phyloP scores from a whole-genome alignment of 2,113 vertebrate genomes.

The Chunga burmeisteri region DNA sequence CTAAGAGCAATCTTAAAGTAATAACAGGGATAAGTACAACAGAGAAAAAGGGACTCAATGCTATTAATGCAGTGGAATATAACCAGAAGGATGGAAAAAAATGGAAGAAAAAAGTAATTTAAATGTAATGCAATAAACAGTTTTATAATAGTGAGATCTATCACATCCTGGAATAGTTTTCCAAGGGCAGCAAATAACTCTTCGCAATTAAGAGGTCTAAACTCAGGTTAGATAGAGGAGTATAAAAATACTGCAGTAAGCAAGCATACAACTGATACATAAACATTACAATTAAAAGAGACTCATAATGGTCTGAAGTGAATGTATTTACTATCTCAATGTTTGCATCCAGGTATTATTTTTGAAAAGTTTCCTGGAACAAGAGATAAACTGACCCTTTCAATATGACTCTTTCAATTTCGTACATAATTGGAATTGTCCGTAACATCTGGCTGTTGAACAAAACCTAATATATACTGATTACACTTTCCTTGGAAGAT shows the following conservation, averaged over 20 bases:
- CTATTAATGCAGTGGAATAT: not conserved
- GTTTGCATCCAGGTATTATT: not conserved
- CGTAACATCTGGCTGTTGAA: not conserved
- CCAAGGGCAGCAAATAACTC: not conserved
- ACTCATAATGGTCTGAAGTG: not conserved
- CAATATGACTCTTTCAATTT: not conserved
- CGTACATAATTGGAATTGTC: not conserved
- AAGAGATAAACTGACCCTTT: not conserved
- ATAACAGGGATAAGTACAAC: not conserved
- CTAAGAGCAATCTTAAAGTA: not conserved
- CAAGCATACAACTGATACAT: rapidly evolving
- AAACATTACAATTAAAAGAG: not conserved
- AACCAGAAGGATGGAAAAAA: not conserved
- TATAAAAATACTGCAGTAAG: not conserved
- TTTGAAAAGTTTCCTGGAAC: not conserved
- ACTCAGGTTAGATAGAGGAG: not conserved
- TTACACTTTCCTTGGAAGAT: not conserved
- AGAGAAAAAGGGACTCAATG: not conserved
- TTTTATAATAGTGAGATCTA: not conserved
- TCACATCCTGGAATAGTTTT: not conserved
- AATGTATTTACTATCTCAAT: not conserved
- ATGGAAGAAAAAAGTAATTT: not conserved
- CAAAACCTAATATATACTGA: not conserved
- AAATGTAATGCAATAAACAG: not conserved
- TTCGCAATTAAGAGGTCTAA: not conserved